phyloP scores from a whole-genome alignment of 1,140 invertebrate species.

The Brachionus paranguensis region DNA sequence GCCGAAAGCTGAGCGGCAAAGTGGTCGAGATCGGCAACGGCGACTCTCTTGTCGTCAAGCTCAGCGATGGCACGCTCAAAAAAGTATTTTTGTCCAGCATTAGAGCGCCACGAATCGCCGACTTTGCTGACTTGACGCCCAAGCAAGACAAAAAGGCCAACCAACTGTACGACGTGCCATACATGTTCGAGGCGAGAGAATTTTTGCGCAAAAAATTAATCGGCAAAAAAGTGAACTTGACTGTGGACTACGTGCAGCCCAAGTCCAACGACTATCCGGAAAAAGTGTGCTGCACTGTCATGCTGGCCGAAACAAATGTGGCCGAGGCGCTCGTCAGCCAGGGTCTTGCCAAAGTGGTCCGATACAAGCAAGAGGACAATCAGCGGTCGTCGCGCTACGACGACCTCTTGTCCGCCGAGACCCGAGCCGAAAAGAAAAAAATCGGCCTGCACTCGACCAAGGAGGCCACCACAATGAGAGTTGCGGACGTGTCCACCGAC shows the following conservation, averaged over 20 bases:
- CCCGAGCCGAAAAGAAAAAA: constrained; percentile 44
- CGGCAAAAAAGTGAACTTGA: constrained; percentile 83
- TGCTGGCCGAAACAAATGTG: constrained; percentile 66
- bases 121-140: constrained; percentile 42
- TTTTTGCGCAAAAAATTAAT: constrained; percentile 90
- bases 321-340: constrained; percentile 86
- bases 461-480: neutral
- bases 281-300: constrained; percentile 87
- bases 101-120: constrained; percentile 67
- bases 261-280: constrained; percentile 85
- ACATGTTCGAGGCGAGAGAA: constrained; percentile 95
- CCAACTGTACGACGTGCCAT: constrained; percentile 91
- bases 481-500: constrained; percentile 56
- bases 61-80: constrained; percentile 68
- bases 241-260: constrained; percentile 92
- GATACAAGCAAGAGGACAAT: constrained; percentile 81
- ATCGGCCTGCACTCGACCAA: neutral
- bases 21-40: constrained; percentile 82
- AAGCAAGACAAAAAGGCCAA: constrained; percentile 52
- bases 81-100: constrained; percentile 94
- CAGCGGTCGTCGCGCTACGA: constrained; percentile 89
- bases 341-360: constrained; percentile 82
- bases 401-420: constrained; percentile 82
- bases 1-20: constrained; percentile 43
- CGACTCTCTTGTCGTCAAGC: constrained; percentile 80